Conservation (phyloP, 2,113 vertebrate genomes). For the Zosterops borbonicus region DNA sequence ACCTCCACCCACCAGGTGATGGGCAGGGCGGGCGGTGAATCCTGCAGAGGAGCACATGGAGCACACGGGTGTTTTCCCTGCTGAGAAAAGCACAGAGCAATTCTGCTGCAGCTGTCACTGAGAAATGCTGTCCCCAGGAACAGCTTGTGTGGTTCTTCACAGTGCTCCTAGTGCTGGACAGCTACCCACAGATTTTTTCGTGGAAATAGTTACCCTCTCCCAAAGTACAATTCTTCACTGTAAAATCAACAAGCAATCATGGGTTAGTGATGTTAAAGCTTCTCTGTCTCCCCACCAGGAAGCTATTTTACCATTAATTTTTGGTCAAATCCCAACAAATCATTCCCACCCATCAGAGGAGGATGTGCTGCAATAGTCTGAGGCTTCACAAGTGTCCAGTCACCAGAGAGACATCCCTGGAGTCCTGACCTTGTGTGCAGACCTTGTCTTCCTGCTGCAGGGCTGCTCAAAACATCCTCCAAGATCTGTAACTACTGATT, state of each 20-base stretch:
- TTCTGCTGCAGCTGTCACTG: not conserved
- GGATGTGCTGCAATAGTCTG: not conserved
- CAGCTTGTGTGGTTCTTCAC: not conserved
- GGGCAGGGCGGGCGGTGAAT: not conserved
- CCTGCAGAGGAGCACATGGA: fast-evolving
- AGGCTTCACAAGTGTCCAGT: not conserved
- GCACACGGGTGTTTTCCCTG: not conserved
- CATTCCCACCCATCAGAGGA: not conserved
- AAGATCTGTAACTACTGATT: not conserved
- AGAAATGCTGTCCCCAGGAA: not conserved
- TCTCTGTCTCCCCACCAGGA: not conserved
- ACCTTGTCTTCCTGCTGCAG: not conserved
- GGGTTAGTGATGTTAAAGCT: not conserved
- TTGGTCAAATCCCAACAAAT: not conserved
- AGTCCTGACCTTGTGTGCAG: not conserved
- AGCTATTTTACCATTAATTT: not conserved
- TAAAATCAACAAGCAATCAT: not conserved
- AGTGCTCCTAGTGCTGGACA: not conserved
- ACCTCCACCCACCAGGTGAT: not conserved
- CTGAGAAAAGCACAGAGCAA: not conserved
- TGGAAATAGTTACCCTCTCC: not conserved
- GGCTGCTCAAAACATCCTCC: not conserved
- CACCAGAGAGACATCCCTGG: not conserved
- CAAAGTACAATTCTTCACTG: not conserved
- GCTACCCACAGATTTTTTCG: not conserved